Evolutionary conservation across 1,140 invertebrate species (phyloP), one percentile per base, ranked within the genome.

Genomic region (Drosophila sechellia): DNA sequence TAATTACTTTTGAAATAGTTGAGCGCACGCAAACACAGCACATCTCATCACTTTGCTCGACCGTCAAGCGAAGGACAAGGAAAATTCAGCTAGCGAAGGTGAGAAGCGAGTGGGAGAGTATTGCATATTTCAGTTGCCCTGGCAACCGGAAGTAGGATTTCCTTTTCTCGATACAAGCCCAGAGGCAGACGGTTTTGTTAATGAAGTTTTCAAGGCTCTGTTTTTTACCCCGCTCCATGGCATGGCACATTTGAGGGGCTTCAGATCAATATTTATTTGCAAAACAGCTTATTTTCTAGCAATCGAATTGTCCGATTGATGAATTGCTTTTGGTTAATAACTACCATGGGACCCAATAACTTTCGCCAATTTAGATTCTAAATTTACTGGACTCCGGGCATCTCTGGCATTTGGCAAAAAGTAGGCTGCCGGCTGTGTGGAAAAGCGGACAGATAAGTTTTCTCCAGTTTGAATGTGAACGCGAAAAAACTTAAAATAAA

Each of bases 1-100:
- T 85, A 85, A 85, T 85, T 85, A 85, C 81, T 85, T 85, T 85
- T 75, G 74, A 86, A 85, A 85, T 85, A 85, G 81, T 85, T 86
- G 59, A 70, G 60, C 57, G 45, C 60, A 79, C 57, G 79, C 70
- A 57, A 53, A 48, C 42, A 68, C 39, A 59, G 37, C 42, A 45
- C 40, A 45, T 45, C 42, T 11, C 42, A 45, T 45, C 42, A 45
- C 15, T 45, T 12, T 25, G 17, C 66, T 54, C 31, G 13, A 46
- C 20, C 37, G 50, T 15, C 48, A 50, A 34, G 27, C 25, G 48
- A 34, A 15, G 46, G 48, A n/a, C 48, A 27, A 49, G 40, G 35
- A 8, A 42, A 56, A 17, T 13, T 20, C 15, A 12, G 11, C 10
- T 4, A 25, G n/a, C 25, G 13, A 13, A 27, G 42, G 17, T 20